A percentile compares a stretch with the other conserved stretches of the same genome.
phyloP scores from a whole-genome alignment of 2,888 invertebrate species.

The Gandaritis pyraliata region DNA sequence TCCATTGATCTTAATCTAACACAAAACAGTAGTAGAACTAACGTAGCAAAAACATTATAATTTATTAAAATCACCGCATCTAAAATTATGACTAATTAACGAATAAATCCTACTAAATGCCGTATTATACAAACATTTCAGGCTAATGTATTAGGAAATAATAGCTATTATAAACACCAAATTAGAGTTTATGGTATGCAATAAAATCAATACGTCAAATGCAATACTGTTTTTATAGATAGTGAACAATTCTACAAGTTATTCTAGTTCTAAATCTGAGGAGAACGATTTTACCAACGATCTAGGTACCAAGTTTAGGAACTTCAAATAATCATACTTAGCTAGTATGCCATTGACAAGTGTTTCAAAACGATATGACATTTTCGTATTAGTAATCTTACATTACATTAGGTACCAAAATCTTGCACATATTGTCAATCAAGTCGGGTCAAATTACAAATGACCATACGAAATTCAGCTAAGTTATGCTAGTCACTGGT shows the following conservation, averaged over 20 bases:
- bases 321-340: background rate
- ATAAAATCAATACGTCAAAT: conserved; percentile 10
- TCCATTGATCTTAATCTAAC: conserved; percentile 3
- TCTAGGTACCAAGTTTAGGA: too few species aligned
- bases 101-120: conserved; percentile 17
- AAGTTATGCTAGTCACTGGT: background rate
- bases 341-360: conserved; percentile 20
- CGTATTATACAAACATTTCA: conserved; percentile 19
- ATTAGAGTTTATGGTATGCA: conserved; percentile 19
- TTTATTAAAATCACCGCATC: conserved; percentile 13
- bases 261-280: too few species aligned
- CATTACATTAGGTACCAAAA: conserved; percentile 16
- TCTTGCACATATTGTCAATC: conserved; percentile 22
- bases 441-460: conserved; percentile 1
- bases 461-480: background rate
- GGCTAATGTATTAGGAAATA: conserved; percentile 14
- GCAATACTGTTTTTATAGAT: background rate
- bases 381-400: conserved; percentile 25
- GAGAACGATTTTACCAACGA: too few species aligned
- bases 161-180: conserved; percentile 8
- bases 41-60: background rate
- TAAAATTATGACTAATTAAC: conserved; percentile 14
- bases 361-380: conserved; percentile 32
- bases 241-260: too few species aligned
- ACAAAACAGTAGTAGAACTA: background rate